Evolutionary conservation across 2,797 vertebrate genomes (phyloP), one percentile per base, ranked within the genome.

Genomic region (Gallinago nigripennis): DNA sequence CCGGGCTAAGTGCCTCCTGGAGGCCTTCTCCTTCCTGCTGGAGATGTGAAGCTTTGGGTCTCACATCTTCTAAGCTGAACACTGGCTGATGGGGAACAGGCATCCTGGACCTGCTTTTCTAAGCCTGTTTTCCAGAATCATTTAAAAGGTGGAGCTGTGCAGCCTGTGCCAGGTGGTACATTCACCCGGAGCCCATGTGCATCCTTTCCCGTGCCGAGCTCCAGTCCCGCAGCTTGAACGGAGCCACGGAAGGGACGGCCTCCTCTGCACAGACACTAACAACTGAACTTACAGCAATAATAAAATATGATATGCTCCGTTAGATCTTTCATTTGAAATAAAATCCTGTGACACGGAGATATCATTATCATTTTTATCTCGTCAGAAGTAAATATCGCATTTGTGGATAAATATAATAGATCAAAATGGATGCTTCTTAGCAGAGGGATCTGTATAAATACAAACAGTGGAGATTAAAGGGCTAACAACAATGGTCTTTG

Each of bases 251-350:
- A 90, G 27, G 56, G 89, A 56, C 64, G 51, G 65, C 57, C 14
- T 25, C 41, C 60, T 88, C 77, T 77, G 16, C 90, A 73, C 69
- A 71, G 45, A 77, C 8, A 82, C 46, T 91, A 68, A 86, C 57
- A 93, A 50, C 65, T 60, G 82, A 91, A 93, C 57, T 57, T 72
- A 39, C 33, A 91, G 61, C 86, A 86, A 61, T 89, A 76, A 90
- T 91, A 94, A 86, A 94, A 82, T 69, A 50, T 72, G 71, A 86
- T 88, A 71, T 56, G 68, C 82, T 95, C 88, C 1, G 6, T 94
- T 95, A 86, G 71, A 64, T 51, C 95, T 95, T 97, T 88, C 94
- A 94, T 94, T 86, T 91, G 91, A 92, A 94, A 97, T 87, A 91
- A 95, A 95, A 94, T 75, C 70, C 85, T 86, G 58, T 73, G 91